Conservation (phyloP, 2,113 vertebrate genomes). For the Crotalus tigris region DNA sequence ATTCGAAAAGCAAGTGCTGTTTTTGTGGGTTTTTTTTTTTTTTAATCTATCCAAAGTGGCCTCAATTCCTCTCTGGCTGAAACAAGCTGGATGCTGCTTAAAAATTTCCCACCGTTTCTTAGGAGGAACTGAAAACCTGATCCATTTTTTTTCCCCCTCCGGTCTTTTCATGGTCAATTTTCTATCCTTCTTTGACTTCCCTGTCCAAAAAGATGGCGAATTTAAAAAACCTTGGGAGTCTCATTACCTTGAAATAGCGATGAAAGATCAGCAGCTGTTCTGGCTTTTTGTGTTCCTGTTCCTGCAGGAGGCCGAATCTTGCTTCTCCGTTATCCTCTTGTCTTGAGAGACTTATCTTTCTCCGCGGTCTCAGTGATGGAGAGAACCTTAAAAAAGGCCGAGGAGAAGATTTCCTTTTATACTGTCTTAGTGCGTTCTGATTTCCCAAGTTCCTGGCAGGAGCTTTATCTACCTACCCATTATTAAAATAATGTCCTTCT, state of each 20-base stretch:
- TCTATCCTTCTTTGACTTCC: background rate
- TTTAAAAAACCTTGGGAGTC: background rate
- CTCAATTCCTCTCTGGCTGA: background rate
- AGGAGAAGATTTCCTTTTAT: background rate
- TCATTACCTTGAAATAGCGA: no score
- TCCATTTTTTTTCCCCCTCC: no score
- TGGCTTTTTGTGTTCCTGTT: background rate
- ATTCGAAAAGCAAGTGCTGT: background rate
- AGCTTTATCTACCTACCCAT: background rate
- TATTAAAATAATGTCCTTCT: background rate
- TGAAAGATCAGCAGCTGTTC: no score
- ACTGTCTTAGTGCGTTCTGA: background rate
- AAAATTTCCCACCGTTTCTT: background rate
- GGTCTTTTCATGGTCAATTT: background rate
- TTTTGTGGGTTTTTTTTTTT: background rate
- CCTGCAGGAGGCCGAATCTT: no score
- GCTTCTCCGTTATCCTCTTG: no score
- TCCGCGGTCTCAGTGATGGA: background rate
- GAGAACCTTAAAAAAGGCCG: background rate
- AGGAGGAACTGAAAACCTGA: background rate
- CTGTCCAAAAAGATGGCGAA: background rate
- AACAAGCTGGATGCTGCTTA: background rate
- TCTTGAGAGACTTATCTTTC: no score
- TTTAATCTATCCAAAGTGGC: background rate
- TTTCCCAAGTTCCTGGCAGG: background rate